Percentiles rank a stretch among this genome's conserved stretches.
Evolutionary conservation across 2,888 invertebrate species (phyloP).

Genomic region (Heliconius charithonia): DNA sequence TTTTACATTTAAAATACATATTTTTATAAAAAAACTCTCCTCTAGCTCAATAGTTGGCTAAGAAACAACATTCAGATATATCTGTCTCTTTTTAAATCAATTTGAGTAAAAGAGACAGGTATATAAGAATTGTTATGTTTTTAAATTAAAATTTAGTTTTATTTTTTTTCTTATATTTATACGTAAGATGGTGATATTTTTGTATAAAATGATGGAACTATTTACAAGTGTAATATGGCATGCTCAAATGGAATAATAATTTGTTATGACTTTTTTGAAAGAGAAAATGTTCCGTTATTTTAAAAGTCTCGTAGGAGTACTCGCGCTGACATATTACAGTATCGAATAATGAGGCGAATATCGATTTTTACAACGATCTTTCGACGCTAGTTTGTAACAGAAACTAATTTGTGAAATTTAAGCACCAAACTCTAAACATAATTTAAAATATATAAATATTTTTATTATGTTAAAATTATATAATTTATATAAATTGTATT

Average conservation of each 20-base stretch:
- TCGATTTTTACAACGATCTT: constrained; percentile 2
- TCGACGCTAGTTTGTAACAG: neutral
- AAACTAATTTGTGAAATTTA: too few relatives aligned
- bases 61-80: constrained; percentile 3
- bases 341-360: constrained; percentile 1
- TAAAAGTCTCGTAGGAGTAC: neutral
- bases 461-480: too few relatives aligned
- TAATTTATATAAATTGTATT: too few relatives aligned
- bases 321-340: neutral
- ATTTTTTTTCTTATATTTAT: neutral
- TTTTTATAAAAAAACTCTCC: constrained; percentile 14
- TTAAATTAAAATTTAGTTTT: constrained; percentile 2
- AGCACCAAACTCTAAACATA: too few relatives aligned
- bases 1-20: constrained; percentile 37
- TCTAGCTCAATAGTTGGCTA: constrained; percentile 15
- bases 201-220: constrained; percentile 15
- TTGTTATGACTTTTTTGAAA: neutral
- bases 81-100: neutral
- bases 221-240: constrained; percentile 15
- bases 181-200: constrained; percentile 12
- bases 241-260: constrained; percentile 12
- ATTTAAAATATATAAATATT: too few relatives aligned
- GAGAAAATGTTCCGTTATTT: neutral
- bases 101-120: neutral
- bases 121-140: neutral